Base-by-base conservation (phyloP, 2,113 vertebrate species). In the Elephantulus edwardii region DNA sequence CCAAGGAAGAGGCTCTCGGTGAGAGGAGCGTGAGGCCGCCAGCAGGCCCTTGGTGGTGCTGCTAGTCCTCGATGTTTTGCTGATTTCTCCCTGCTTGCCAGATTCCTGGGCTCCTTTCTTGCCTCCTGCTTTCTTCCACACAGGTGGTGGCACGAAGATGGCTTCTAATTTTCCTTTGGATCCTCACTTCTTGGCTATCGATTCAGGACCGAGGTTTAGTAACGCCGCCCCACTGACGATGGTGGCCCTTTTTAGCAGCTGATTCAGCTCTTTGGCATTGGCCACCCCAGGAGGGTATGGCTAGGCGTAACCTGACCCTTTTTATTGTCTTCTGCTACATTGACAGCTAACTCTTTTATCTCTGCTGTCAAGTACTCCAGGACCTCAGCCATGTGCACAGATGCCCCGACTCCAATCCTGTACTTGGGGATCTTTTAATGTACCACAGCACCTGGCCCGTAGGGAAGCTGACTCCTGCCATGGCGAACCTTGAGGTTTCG, bases 1-100 rank as follows among this genome's bases (percentile, higher is more conserved):
- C 99, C 99, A 78, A 99, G 98, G 94, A 99, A 99, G 91, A 99
- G 98, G 95, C 98, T 99, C 98, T 99, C 99, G 86, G 99, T 99
- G 91, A 99, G 80, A 99, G 98, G 91, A 99, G 98, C 0, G 99
- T 99, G 97, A 99, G 99, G 86, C 98, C 98, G 28, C 99, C 98
- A 3, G 97, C 97, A 4, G 98, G 98, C 99, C 99, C 91, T 99
- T 99, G 3, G 99, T 99, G 56, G 99, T 99, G 95, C 99, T 99
- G 97, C 99, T 99, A 10, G 99, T 99, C 14, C 98, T 99, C 77
- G 98, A 99, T 1, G 99, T 98, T 97, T 99, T 99, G 98, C 98
- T 99, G 93, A 98, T 98, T 97, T 99, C 99, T 66, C 98, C 97
- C 97, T 98, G 98, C 98, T 99, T 98, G 97, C 97, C 96, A 88